phyloP scores from a whole-genome alignment of 2,797 vertebrate species.

The Novumbra hubbsi region DNA sequence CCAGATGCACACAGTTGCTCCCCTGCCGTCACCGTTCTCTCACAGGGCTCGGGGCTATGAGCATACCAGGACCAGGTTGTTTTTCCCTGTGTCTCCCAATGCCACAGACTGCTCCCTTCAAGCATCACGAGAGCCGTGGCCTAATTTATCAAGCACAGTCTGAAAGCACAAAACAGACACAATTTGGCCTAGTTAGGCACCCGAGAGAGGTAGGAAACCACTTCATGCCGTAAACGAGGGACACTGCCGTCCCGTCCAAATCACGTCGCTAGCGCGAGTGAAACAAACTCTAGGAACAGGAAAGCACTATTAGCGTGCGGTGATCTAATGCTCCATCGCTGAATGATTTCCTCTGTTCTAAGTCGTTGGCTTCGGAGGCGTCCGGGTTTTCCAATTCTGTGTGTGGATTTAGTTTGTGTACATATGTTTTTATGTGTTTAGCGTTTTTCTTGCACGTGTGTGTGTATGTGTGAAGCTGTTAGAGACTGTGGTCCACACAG shows the following conservation, averaged over 20 bases:
- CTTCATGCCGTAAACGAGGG: slow-evolving; percentile 14
- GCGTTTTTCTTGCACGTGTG: background rate
- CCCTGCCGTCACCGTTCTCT: background rate
- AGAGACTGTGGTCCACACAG: background rate
- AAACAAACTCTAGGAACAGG: background rate
- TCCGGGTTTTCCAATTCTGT: background rate
- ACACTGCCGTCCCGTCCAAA: slow-evolving; percentile 13
- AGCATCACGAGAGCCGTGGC: slow-evolving; percentile 58
- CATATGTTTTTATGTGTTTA: background rate
- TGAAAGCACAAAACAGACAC: slow-evolving; percentile 42
- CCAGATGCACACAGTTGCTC: background rate
- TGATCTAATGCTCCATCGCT: background rate
- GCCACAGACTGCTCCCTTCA: slow-evolving; percentile 55
- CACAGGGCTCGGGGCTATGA: slow-evolving; percentile 15
- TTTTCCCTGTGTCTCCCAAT: slow-evolving; percentile 28
- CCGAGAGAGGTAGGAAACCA: slow-evolving; percentile 2
- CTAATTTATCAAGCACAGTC: slow-evolving; percentile 49
- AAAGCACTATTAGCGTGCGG: background rate
- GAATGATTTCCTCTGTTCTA: background rate
- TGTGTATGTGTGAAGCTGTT: background rate
- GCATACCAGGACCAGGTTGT: slow-evolving; percentile 11
- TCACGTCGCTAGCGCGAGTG: slow-evolving; percentile 3
- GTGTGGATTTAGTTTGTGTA: background rate
- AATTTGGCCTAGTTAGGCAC: slow-evolving; percentile 53
- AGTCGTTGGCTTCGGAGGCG: background rate